Conservation (phyloP, 1,140 invertebrate genomes). For the Elymnias hypermnestra region DNA sequence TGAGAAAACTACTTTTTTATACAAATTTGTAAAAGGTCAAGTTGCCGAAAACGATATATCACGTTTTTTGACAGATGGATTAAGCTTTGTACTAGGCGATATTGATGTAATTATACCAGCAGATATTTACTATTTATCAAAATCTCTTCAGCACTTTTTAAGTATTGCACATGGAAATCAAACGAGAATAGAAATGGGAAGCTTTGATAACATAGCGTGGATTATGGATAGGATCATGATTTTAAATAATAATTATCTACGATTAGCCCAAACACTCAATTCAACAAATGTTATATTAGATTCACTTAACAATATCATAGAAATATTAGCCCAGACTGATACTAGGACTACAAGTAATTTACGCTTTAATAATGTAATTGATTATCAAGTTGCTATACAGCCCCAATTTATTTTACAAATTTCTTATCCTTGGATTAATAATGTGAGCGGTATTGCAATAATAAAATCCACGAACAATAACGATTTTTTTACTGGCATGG, state of each 20-base stretch:
- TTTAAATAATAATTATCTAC: conserved; percentile 60
- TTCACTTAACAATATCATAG: conserved; percentile 65
- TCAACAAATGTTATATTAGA: conserved; percentile 76
- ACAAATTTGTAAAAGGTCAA: conserved; percentile 55
- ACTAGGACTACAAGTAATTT: conserved; percentile 15
- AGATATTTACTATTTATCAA: conserved; percentile 74
- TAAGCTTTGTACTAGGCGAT: conserved; percentile 46
- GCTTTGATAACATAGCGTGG: conserved; percentile 63
- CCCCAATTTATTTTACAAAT: conserved; percentile 71
- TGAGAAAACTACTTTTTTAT: conserved; percentile 58
- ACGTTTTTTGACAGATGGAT: conserved; percentile 52
- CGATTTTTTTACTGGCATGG: conserved; percentile 59
- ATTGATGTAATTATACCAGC: conserved; percentile 64
- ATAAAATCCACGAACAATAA: conserved; percentile 33
- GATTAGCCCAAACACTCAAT: conserved; percentile 69
- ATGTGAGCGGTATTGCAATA: conserved; percentile 77
- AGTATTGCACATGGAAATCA: conserved; percentile 43
- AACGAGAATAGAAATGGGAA: conserved; percentile 52
- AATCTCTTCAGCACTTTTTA: conserved; percentile 64
- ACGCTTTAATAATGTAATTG: background rate
- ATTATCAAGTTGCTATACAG: conserved; percentile 51
- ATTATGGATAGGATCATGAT: conserved; percentile 70
- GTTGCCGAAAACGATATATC: conserved; percentile 40
- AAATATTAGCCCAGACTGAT: conserved; percentile 42
- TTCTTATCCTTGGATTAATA: conserved; percentile 72